Evolutionary conservation across 1,140 invertebrate species (phyloP).

Genomic region (Hypothenemus hampei): DNA sequence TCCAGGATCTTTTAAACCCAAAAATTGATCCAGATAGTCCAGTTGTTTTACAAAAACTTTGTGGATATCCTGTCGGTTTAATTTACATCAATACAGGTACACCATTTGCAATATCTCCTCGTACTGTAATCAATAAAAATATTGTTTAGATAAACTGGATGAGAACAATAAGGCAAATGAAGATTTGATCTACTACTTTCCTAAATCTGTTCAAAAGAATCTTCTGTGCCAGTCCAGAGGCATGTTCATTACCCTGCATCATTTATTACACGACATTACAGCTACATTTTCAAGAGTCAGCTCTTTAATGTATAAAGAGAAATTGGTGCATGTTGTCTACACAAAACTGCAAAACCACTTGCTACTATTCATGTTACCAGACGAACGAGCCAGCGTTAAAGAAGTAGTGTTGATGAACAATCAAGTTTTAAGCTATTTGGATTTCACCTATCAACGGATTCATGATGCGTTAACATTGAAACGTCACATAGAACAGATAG

Average conservation of each 20-base stretch:
- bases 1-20: conserved; percentile 48
- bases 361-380: conserved; percentile 50
- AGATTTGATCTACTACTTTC: conserved; percentile 62
- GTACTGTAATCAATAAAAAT: background rate
- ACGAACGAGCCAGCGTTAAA: conserved; percentile 47
- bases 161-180: conserved; percentile 59
- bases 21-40: conserved; percentile 51
- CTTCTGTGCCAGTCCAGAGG: conserved; percentile 57
- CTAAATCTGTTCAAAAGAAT: conserved; percentile 56
- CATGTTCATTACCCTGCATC: conserved; percentile 63
- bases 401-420: conserved; percentile 48
- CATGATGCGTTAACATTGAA: conserved; percentile 48
- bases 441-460: conserved; percentile 52
- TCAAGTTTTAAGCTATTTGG: conserved; percentile 49
- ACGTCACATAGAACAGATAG: conserved; percentile 46
- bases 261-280: conserved; percentile 59
- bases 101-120: background rate
- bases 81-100: conserved; percentile 54
- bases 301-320: conserved; percentile 50
- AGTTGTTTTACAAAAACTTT: conserved; percentile 50
- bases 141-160: conserved; percentile 48
- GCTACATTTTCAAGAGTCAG: conserved; percentile 54
- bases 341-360: conserved; percentile 48
- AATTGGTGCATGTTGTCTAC: conserved; percentile 55
- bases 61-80: conserved; percentile 55